Evolutionary conservation across 2,888 invertebrate genomes (phyloP).

Genomic region (Pammene fasciana): DNA sequence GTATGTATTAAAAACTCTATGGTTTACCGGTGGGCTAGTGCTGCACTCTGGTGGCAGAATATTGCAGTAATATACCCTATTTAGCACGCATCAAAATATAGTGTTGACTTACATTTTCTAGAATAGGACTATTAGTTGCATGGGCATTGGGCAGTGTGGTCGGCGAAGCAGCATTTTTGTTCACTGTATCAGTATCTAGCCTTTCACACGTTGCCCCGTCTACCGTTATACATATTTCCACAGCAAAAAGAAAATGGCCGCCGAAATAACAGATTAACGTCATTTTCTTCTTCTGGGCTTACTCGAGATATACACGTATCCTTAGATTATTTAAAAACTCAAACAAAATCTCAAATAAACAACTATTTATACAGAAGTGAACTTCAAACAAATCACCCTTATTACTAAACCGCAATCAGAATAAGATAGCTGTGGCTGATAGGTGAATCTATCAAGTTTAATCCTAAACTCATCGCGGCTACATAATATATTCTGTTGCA

Average conservation of each 20-base stretch:
- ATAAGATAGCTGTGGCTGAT: no score
- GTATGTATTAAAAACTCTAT: no score
- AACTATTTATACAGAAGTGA: slow-evolving; percentile 25
- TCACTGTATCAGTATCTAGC: slow-evolving; percentile 9
- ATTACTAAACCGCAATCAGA: no score
- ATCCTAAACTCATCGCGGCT: no score
- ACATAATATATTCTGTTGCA: not conserved
- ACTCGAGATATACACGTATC: not conserved
- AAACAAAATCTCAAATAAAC: slow-evolving; percentile 23
- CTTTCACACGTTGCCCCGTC: not conserved
- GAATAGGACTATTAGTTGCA: slow-evolving; percentile 5
- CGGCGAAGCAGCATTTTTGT: slow-evolving; percentile 7
- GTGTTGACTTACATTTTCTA: not conserved
- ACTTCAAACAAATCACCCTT: slow-evolving; percentile 16
- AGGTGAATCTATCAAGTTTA: no score
- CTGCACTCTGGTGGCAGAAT: no score
- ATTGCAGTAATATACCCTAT: not conserved
- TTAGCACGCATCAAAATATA: not conserved
- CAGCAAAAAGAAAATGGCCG: slow-evolving; percentile 9
- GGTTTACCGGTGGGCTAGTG: no score
- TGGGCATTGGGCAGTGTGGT: slow-evolving; percentile 7
- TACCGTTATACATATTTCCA: slow-evolving; percentile 1
- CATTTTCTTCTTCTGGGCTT: slow-evolving; percentile 2
- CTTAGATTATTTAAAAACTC: slow-evolving; percentile 17
- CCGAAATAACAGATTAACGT: not conserved